Percentiles rank a stretch among this genome's conserved stretches.
Evolutionary conservation across 2,888 invertebrate species (phyloP).

Genomic region (Microplitis deprimator): DNA sequence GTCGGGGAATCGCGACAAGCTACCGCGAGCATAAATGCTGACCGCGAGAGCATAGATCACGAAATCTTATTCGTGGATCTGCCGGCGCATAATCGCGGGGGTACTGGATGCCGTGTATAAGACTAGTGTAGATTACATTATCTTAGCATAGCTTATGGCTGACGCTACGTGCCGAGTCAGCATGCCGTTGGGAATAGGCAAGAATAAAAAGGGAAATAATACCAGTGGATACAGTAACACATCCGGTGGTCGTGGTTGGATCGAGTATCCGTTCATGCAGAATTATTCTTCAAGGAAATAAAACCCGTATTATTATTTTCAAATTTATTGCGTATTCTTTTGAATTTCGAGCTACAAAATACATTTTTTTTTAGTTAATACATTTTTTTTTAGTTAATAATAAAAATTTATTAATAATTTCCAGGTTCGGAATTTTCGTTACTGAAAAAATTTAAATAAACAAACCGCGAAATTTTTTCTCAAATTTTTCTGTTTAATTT

Average conservation of each 20-base stretch:
- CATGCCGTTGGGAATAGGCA: not conserved
- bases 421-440: too few species aligned
- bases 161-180: conserved; percentile 2
- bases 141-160: conserved; percentile 45
- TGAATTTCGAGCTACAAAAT: not conserved
- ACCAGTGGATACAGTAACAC: conserved; percentile 6
- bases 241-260: conserved; percentile 23
- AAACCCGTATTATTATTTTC: not conserved
- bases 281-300: conserved; percentile 4
- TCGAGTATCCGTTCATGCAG: conserved; percentile 18
- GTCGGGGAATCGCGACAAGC: conserved; percentile 22
- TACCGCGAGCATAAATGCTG: conserved; percentile 35
- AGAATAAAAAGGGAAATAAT: conserved; percentile 14
- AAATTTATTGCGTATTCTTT: conserved; percentile 27
- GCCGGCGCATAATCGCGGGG: conserved; percentile 59
- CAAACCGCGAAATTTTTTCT: too few species aligned
- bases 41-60: conserved; percentile 58
- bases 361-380: too few species aligned
- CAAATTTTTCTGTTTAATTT: too few species aligned
- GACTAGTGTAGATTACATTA: conserved; percentile 58
- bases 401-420: too few species aligned
- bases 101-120: not conserved
- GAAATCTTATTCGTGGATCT: conserved; percentile 64
- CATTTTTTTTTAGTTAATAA: too few species aligned
- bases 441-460: too few species aligned